Evolutionary conservation across 2,888 invertebrate genomes (phyloP).

Genomic region (Philonicus albiceps): DNA sequence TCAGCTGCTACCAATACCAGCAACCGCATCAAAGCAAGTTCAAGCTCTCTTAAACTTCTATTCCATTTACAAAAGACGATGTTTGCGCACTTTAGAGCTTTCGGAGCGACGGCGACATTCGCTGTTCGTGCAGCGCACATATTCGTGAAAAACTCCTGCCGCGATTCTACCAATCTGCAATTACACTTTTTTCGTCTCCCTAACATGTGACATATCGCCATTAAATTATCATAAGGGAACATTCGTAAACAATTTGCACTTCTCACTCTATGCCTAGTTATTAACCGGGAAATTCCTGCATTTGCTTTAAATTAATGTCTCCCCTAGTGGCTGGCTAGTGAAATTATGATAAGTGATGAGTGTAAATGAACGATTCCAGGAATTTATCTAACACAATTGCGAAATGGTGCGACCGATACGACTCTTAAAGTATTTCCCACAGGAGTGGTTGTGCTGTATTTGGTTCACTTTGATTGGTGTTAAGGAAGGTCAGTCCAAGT

Average conservation of each 20-base stretch:
- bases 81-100: background rate
- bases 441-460: background rate
- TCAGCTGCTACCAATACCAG: constrained; percentile 31
- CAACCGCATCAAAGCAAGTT: background rate
- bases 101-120: background rate
- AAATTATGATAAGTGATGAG: background rate
- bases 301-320: background rate
- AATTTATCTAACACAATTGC: background rate
- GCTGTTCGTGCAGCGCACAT: background rate
- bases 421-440: background rate
- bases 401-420: background rate
- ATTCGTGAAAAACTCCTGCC: background rate
- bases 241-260: background rate
- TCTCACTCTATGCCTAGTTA: background rate
- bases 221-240: background rate
- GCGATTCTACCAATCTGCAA: too few species aligned
- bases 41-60: background rate
- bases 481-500: constrained; percentile 37
- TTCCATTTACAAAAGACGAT: background rate
- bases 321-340: background rate
- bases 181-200: background rate
- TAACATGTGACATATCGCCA: background rate
- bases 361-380: background rate
- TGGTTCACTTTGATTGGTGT: constrained; percentile 7
- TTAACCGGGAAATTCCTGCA: background rate